These are phyloP conservation scores for Notothenia rossii DNA, from an alignment of 2,113 vertebrate genomes.

Conservation along the genomic window DNA sequence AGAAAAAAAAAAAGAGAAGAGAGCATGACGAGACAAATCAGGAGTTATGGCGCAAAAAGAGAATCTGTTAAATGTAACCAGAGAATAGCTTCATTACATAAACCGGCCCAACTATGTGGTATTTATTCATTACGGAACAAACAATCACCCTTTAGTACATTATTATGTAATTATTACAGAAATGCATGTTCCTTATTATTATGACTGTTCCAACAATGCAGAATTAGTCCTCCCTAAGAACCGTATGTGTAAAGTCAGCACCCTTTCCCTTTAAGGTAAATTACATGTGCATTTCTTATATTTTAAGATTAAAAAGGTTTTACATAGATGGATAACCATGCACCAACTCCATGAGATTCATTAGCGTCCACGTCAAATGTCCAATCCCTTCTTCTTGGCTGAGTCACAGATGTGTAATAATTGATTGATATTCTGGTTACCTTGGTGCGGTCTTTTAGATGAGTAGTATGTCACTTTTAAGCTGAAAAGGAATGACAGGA, in stretches of 20 bases:
- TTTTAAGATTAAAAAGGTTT: not conserved
- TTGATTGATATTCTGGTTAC: not conserved
- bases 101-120: too few relatives aligned
- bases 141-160: too few relatives aligned
- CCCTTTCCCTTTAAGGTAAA: not conserved
- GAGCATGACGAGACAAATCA: too few relatives aligned
- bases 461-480: conserved; percentile 19
- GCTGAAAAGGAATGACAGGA: conserved; percentile 16
- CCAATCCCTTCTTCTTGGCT: not conserved
- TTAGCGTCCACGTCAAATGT: not conserved
- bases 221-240: not conserved
- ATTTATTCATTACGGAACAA: too few relatives aligned
- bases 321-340: not conserved
- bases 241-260: not conserved
- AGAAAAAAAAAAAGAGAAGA: too few relatives aligned
- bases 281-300: not conserved
- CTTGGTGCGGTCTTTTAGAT: conserved; percentile 30
- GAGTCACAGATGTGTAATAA: not conserved
- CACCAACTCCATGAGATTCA: not conserved
- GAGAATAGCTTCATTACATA: too few relatives aligned
- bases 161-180: too few relatives aligned
- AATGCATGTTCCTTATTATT: too few relatives aligned
- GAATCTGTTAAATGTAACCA: too few relatives aligned
- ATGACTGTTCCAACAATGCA: too few relatives aligned
- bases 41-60: too few relatives aligned